Evolutionary conservation across 2,797 vertebrate genomes (phyloP).

Genomic region (Antennarius maculatus): DNA sequence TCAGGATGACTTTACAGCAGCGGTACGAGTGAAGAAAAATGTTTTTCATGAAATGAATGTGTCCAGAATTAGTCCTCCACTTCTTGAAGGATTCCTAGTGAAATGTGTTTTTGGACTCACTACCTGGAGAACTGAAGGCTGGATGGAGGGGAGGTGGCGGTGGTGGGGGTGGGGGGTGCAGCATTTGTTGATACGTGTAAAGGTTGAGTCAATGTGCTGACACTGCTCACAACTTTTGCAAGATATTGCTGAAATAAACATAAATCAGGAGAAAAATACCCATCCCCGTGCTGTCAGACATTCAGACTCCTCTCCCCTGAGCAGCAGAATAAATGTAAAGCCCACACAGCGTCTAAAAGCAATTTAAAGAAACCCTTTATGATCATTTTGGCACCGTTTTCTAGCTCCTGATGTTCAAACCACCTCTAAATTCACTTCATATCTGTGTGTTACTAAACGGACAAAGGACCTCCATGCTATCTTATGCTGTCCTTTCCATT

Average conservation of each 20-base stretch:
- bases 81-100: background rate
- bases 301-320: constrained; percentile 6
- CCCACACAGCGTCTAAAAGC: background rate
- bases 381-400: background rate
- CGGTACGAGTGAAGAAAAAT: background rate
- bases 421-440: background rate
- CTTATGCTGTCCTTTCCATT: background rate
- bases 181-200: constrained; percentile 10
- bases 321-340: background rate
- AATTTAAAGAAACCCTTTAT: background rate
- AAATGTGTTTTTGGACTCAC: background rate
- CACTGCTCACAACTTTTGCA: constrained; percentile 23
- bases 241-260: constrained; percentile 21
- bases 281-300: constrained; percentile 10
- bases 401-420: background rate
- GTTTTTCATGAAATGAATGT: background rate
- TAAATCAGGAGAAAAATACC: constrained; percentile 16
- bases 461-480: background rate
- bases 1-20: constrained; percentile 15
- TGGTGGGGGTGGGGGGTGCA: no score
- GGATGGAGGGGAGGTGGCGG: no score
- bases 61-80: background rate
- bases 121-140: background rate
- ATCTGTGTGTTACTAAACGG: background rate
- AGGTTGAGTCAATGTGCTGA: constrained; percentile 23